phyloP scores from a whole-genome alignment of 2,888 invertebrate genomes.

The Cerceris ruficornis region DNA sequence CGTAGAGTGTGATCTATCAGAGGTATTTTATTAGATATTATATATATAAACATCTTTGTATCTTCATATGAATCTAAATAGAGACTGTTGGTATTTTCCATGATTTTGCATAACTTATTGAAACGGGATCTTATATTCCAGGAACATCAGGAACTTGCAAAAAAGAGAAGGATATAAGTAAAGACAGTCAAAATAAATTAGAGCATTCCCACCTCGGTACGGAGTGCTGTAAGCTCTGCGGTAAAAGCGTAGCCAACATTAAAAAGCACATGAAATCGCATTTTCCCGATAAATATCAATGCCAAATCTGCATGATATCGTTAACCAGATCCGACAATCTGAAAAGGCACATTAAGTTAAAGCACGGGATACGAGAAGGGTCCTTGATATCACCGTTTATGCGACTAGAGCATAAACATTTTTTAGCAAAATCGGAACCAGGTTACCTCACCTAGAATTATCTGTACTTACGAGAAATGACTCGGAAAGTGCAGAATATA shows the following conservation, averaged over 20 bases:
- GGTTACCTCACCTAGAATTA: slow-evolving; percentile 73
- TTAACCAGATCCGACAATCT: slow-evolving; percentile 83
- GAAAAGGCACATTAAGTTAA: slow-evolving; percentile 82
- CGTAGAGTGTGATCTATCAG: slow-evolving; percentile 71
- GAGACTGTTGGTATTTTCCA: slow-evolving; percentile 65
- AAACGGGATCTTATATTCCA: slow-evolving; percentile 79
- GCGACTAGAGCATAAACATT: slow-evolving; percentile 76
- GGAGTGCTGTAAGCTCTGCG: slow-evolving; percentile 81
- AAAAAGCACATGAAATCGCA: slow-evolving; percentile 82
- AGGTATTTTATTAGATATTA: slow-evolving; percentile 15
- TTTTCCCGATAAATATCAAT: slow-evolving; percentile 81
- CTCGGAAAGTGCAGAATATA: not conserved
- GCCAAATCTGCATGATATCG: slow-evolving; percentile 82
- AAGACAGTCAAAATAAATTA: slow-evolving; percentile 78
- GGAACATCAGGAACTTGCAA: slow-evolving; percentile 78
- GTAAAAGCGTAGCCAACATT: slow-evolving; percentile 81
- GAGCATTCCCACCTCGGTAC: slow-evolving; percentile 75
- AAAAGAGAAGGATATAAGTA: slow-evolving; percentile 79
- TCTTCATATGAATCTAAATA: slow-evolving; percentile 44
- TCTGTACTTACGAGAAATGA: not conserved
- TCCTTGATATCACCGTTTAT: slow-evolving; percentile 76
- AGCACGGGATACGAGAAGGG: slow-evolving; percentile 80
- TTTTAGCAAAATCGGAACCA: slow-evolving; percentile 77
- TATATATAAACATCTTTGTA: slow-evolving; percentile 15
- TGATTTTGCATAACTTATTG: slow-evolving; percentile 37